A percentile compares a stretch with the other conserved stretches of the same genome.
Conservation (phyloP, 1,140 invertebrate species). For the Drosophila chauvacae region DNA sequence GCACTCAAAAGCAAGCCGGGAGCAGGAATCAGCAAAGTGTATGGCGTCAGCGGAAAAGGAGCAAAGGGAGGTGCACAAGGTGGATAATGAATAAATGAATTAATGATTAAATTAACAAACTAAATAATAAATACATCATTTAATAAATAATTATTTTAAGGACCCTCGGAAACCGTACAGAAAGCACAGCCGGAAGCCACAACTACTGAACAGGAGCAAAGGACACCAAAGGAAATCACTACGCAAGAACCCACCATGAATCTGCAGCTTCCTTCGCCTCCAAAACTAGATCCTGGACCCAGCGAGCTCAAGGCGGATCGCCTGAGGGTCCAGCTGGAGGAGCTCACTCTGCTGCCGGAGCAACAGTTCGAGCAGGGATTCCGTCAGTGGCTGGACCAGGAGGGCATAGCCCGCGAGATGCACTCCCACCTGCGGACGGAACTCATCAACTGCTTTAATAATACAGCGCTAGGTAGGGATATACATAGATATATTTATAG, state of each 20-base stretch:
- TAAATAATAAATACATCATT: not conserved
- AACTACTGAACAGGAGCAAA: not conserved
- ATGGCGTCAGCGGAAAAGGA: not conserved
- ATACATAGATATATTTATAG: not conserved
- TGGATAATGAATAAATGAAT: not conserved
- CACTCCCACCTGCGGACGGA: conserved; percentile 74
- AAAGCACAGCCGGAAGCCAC: not conserved
- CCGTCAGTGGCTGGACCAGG: conserved; percentile 70
- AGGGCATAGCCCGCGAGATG: conserved; percentile 66
- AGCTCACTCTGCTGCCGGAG: conserved; percentile 48
- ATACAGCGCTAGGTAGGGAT: conserved; percentile 68
- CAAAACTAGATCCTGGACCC: not conserved
- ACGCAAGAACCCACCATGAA: not conserved
- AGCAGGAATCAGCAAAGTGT: not conserved
- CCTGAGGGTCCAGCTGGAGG: conserved; percentile 48
- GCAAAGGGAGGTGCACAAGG: not conserved
- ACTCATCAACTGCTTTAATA: conserved; percentile 74
- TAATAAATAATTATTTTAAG: not conserved
- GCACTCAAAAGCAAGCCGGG: not conserved
- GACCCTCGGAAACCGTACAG: not conserved
- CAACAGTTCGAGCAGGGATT: conserved; percentile 74
- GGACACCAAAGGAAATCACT: not conserved
- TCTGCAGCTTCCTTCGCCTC: not conserved
- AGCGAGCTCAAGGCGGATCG: conserved; percentile 21
- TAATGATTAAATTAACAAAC: not conserved